Evolutionary conservation across 1,140 invertebrate genomes (phyloP).

Genomic region (Trichogramma pretiosum): DNA sequence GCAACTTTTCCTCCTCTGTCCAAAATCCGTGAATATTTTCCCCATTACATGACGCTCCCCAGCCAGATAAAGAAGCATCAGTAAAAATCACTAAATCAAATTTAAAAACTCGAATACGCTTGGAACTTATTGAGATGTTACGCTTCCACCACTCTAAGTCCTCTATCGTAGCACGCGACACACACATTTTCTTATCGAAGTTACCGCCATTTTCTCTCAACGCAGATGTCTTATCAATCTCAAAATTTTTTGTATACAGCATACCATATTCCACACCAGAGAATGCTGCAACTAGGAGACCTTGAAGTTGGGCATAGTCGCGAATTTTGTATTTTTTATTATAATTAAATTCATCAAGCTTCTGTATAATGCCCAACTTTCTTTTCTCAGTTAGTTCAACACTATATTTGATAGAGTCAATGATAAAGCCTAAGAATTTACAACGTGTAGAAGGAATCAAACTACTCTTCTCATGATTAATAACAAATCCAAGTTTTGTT

Average conservation of each 20-base stretch:
- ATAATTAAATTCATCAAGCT: background rate
- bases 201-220: slow-evolving; percentile 6
- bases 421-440: slow-evolving; percentile 23
- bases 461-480: slow-evolving; percentile 18
- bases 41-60: slow-evolving; percentile 16
- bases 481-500: slow-evolving; percentile 15
- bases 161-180: background rate
- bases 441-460: slow-evolving; percentile 10
- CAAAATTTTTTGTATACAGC: slow-evolving; percentile 20
- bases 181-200: slow-evolving; percentile 12
- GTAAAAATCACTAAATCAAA: slow-evolving; percentile 4
- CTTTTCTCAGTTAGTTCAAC: slow-evolving; percentile 17
- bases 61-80: slow-evolving; percentile 19
- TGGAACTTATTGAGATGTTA: background rate
- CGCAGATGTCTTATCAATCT: slow-evolving; percentile 17
- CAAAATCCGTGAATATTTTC: slow-evolving; percentile 21
- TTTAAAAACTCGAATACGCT: background rate
- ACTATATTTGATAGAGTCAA: slow-evolving; percentile 11
- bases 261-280: slow-evolving; percentile 21
- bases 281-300: slow-evolving; percentile 18
- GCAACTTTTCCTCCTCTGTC: too few relatives aligned
- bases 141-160: slow-evolving; percentile 9
- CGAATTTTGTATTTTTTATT: slow-evolving; percentile 18
- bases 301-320: slow-evolving; percentile 20
- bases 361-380: slow-evolving; percentile 1